These are phyloP conservation scores for Drosophila mercatorum DNA, from an alignment of 2,888 invertebrate genomes.

Conservation along the genomic window DNA sequence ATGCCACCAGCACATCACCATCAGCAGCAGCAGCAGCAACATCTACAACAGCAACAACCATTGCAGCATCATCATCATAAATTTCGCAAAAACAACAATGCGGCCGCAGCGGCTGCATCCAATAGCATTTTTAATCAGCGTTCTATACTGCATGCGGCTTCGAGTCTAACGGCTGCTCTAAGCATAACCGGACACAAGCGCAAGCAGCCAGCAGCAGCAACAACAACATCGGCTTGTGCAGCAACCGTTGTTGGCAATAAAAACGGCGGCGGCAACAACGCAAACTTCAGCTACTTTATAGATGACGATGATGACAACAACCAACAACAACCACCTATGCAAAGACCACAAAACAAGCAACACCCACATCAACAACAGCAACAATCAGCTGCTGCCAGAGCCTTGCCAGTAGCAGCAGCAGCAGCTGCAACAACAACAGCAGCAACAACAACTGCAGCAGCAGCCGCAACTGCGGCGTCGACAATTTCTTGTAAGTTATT, in stretches of 20 bases:
- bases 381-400: conserved; percentile 43
- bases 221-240: conserved; percentile 36
- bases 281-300: conserved; percentile 31
- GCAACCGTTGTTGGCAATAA: conserved; percentile 44
- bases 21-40: conserved; percentile 42
- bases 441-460: conserved; percentile 35
- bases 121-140: conserved; percentile 83
- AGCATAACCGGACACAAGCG: conserved; percentile 78
- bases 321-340: conserved; percentile 43
- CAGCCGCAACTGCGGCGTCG: conserved; percentile 76
- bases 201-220: conserved; percentile 51
- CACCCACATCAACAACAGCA: conserved; percentile 33
- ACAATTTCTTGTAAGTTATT: conserved; percentile 85
- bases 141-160: conserved; percentile 74
- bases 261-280: conserved; percentile 49
- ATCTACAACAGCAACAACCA: conserved; percentile 49
- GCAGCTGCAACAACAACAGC: conserved; percentile 37
- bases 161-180: conserved; percentile 75
- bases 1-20: conserved; percentile 47
- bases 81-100: conserved; percentile 83
- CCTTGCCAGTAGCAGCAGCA: conserved; percentile 46
- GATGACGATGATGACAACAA: conserved; percentile 63
- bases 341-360: conserved; percentile 40
- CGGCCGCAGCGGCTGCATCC: conserved; percentile 82
- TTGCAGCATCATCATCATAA: conserved; percentile 76